phyloP scores from a whole-genome alignment of 2,888 invertebrate genomes.

The Brachypterus glaber region DNA sequence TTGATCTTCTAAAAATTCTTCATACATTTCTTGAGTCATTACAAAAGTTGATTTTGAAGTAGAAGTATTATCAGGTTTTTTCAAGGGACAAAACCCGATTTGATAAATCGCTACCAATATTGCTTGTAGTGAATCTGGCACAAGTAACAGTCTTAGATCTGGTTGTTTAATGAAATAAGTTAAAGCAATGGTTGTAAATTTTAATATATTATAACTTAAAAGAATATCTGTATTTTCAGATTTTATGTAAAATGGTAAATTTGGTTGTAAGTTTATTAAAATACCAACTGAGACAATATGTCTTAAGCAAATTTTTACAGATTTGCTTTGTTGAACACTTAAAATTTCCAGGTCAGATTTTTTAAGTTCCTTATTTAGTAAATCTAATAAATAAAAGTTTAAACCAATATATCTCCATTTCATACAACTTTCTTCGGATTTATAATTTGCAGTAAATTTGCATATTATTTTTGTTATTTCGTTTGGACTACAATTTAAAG shows the following conservation, averaged over 20 bases:
- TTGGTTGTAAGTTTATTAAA: slow-evolving; percentile 54
- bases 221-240: slow-evolving; percentile 33
- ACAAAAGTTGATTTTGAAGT: slow-evolving; percentile 29
- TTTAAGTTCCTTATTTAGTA: slow-evolving; percentile 27
- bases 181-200: slow-evolving; percentile 44
- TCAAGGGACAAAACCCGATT: slow-evolving; percentile 56
- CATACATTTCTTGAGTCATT: slow-evolving; percentile 51
- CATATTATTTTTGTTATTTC: background rate
- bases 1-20: slow-evolving; percentile 44
- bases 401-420: slow-evolving; percentile 42
- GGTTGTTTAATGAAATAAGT: slow-evolving; percentile 42
- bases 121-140: slow-evolving; percentile 49
- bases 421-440: slow-evolving; percentile 12
- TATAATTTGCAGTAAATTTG: no score
- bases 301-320: slow-evolving; percentile 52
- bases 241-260: slow-evolving; percentile 24
- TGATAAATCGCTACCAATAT: slow-evolving; percentile 61
- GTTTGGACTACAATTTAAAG: no score
- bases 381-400: slow-evolving; percentile 41
- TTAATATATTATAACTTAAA: slow-evolving; percentile 45
- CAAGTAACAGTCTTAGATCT: slow-evolving; percentile 48
- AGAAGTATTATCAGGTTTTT: slow-evolving; percentile 43
- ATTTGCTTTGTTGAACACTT: slow-evolving; percentile 58
- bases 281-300: slow-evolving; percentile 57
- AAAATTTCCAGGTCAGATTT: slow-evolving; percentile 40